Base-by-base conservation (phyloP, 2,797 vertebrate genomes). In the Caiman crocodilus region DNA sequence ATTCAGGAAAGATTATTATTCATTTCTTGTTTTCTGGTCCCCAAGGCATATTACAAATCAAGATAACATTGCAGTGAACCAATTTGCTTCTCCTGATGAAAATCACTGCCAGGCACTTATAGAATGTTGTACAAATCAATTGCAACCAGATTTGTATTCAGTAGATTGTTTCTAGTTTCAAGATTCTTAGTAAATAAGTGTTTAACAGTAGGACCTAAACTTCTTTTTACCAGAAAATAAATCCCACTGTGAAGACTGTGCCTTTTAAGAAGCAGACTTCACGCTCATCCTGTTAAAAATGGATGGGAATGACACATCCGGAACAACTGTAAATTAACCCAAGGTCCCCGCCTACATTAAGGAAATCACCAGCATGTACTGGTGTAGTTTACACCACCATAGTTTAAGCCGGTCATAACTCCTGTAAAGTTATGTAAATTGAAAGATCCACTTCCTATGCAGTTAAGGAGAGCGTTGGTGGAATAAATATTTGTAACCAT, bases 291-390 rank as follows among this genome's bases (percentile, higher is more conserved):
- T 79, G 80, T 74, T 15, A 74, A 91, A 84, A 87, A 80, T 60
- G 18, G 64, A 18, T 63, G 77, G 82, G 55, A 83, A 69, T 86
- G 50, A 87, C 57, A 83, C 73, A 83, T 17, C 78, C 0, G 0
- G 60, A 94, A 91, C 6, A 87, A 9, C 60, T 95, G 84, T 84
- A 87, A 93, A 91, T 94, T 92, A 87, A 79, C 35, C 7, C 7
- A 82, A 61, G 58, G 4, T 71, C 85, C 8, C 90, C 85, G 82
- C 90, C 96, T 80, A 95, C 92, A 30, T 0, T 82, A 73, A 93
- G 86, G 85, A 95, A 87, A 84, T 92, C 21, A 55, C 57, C 63
- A 14, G 63, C 57, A 57, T 20, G 76, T n/a, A 28, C 73, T 57
- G 42, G 14, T 58, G 57, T 42, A 57, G 75, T 50, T 87, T 85